Conservation (phyloP, 2,113 vertebrate genomes). For the Oncorhynchus mykiss region DNA sequence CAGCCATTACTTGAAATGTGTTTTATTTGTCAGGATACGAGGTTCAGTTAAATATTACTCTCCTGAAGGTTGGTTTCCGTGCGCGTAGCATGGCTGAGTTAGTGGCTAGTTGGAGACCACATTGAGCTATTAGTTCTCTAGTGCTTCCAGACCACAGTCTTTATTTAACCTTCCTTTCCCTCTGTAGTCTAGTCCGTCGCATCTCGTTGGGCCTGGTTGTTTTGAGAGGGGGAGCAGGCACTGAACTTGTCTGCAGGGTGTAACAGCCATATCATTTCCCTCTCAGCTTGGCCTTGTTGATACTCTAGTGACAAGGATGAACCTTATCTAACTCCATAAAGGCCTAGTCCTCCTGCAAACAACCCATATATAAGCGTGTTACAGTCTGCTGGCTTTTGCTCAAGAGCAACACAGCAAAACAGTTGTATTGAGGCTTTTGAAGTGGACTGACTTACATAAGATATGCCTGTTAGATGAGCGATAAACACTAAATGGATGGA, state of each 20-base stretch:
- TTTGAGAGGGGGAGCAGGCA: slow-evolving; percentile 31
- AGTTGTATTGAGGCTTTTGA: slow-evolving; percentile 6
- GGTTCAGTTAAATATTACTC: slow-evolving; percentile 54
- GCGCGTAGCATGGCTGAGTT: slow-evolving; percentile 44
- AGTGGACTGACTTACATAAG: background rate
- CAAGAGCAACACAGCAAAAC: slow-evolving; percentile 15
- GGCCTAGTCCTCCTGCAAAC: background rate
- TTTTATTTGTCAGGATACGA: slow-evolving; percentile 58
- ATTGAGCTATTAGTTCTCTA: slow-evolving; percentile 56
- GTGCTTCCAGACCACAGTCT: slow-evolving; percentile 52
- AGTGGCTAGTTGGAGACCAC: slow-evolving; percentile 52
- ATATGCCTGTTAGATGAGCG: background rate
- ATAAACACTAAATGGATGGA: background rate
- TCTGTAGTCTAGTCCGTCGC: slow-evolving; percentile 33
- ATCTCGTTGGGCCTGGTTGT: slow-evolving; percentile 57
- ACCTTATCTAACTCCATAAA: slow-evolving; percentile 25
- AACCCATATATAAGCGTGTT: background rate
- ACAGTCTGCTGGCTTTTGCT: slow-evolving; percentile 7
- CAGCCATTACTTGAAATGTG: slow-evolving; percentile 42
- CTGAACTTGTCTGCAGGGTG: slow-evolving; percentile 18
- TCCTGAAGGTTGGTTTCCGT: slow-evolving; percentile 50
- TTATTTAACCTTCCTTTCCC: slow-evolving; percentile 56
- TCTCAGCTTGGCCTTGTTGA: background rate
- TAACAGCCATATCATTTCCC: slow-evolving; percentile 31
- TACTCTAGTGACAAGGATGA: slow-evolving; percentile 1